Evolutionary conservation across 2,888 invertebrate species (phyloP), one percentile per base, ranked within the genome.

Genomic region (Netelia inedita): DNA sequence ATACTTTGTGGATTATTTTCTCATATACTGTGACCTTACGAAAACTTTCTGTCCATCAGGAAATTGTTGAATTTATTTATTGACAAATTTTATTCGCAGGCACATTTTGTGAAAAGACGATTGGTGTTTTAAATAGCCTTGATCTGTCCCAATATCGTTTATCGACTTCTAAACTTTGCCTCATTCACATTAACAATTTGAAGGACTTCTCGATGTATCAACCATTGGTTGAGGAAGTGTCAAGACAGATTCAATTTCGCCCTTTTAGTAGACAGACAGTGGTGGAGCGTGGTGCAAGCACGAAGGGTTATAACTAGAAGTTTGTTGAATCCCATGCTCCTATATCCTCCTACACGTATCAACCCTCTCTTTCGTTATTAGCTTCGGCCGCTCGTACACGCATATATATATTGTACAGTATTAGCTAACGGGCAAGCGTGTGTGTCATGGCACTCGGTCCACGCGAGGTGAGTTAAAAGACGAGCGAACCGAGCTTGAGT

Each of bases 401-500:
- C n/a, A 55, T 10, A 21, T 28, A 16, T 19, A 28, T 6, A 53
- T 28, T 53, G 69, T 43, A 63, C 57, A 21, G 72, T 53, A 72
- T 71, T 63, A 72, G 71, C 55, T 53, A 53, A 59, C 46, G 55
- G 35, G 79, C 50, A 35, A 72, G 72, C 74, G 73, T 59, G 82
- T 79, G 76, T 73, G 76, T 80, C 69, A 76, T 74, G 61, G 88
- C 63, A 84, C 89, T 90, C 89, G 86, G 85, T 88, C 86, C 87
- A 80, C 87, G 88, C 88, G 87, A 79, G 85, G 89, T 88, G 90
- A 91, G 91, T 91, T 92, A 91, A 92, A 91, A 92, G 92, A 92
- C 91, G 91, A 79, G 79, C 61, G 85, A 79, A 91, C 90, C 91
- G 89, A 90, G 90, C 90, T 91, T 92, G 92, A 92, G 92, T 92